Evolutionary conservation across 2,888 invertebrate species (phyloP).

Genomic region (Lithophane leautieri): DNA sequence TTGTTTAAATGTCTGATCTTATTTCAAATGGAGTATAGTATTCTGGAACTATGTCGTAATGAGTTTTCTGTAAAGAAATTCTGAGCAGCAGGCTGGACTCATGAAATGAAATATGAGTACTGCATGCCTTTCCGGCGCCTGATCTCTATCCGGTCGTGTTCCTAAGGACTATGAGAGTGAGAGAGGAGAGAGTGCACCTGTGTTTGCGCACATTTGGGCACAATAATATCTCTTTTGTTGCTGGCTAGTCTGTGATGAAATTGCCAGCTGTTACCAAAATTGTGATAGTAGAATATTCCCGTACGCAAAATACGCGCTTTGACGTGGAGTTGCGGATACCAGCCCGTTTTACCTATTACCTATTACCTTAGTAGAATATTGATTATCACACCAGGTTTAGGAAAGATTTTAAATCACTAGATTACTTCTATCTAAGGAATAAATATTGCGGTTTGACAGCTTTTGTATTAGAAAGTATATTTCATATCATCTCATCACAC

Average conservation of each 20-base stretch:
- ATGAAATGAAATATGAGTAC: neutral
- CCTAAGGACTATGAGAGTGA: neutral
- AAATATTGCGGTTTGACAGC: too few species aligned
- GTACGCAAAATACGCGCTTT: too few species aligned
- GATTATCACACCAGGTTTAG: neutral
- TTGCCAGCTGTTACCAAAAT: neutral
- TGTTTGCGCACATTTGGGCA: neutral
- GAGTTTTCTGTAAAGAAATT: neutral
- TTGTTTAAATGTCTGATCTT: too few species aligned
- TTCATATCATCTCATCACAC: too few species aligned
- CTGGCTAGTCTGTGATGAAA: neutral
- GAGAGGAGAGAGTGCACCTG: too few species aligned
- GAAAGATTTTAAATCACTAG: neutral
- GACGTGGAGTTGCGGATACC: too few species aligned
- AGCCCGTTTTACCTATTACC: too few species aligned
- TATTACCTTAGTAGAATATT: neutral
- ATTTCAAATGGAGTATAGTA: too few species aligned
- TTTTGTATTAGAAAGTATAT: neutral
- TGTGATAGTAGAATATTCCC: neutral
- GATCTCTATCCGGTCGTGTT: neutral
- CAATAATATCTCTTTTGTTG: neutral
- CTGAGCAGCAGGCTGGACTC: neutral
- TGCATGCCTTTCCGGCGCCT: neutral
- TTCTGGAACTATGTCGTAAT: neutral
- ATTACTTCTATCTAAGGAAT: neutral